Base-by-base conservation (phyloP, 2,888 invertebrate genomes). In the Eumacrocentrus americanus region DNA sequence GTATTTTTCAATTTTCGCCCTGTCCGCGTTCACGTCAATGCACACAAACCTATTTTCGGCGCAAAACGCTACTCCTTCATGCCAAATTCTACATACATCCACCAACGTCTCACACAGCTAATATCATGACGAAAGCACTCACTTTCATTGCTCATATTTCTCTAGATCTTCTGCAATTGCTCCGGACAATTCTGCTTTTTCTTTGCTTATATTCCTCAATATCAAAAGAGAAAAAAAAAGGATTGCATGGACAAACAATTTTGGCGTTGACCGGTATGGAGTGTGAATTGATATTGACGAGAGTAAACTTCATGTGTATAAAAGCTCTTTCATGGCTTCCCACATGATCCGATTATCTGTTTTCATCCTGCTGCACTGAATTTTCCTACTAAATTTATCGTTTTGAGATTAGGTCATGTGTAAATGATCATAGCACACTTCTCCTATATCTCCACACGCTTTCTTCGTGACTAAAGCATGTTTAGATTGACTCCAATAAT, bases 11-110 rank as follows among this genome's bases (percentile, higher is more conserved):
- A 34, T 35, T 47, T 37, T 46, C 16, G 34, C 48, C 46, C 14
- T 46, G 35, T n/a, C 47, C 51, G 50, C 47, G 29, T 51, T 55
- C 46, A 54, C 46, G 46, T 55, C 58, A 60, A 62, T 56, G 42
- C 59, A 48, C 57, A 44, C 37, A 52, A 60, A 64, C 53, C 69
- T 75, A 74, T 75, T 75, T 75, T 75, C 66, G 71, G 75, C 71
- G 70, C 59, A 56, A 69, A 70, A 67, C 42, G 57, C 14, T n/a
- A n/a, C n/a, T 22, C 14, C 22, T 48, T 12, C 38, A 18, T 56
- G 34, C 12, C 14, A 18, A 52, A 58, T 52, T 25, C 37, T 18
- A 52, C 4, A 58, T 22, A 35, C 44, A 44, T 20, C 25, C 20
- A 6, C 9, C 22, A 29, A 6, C 16, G 29, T 1, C 46, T 22